These are phyloP conservation scores for Diorhabda elongata DNA, from an alignment of 1,140 invertebrate genomes.

Conservation along the genomic window DNA sequence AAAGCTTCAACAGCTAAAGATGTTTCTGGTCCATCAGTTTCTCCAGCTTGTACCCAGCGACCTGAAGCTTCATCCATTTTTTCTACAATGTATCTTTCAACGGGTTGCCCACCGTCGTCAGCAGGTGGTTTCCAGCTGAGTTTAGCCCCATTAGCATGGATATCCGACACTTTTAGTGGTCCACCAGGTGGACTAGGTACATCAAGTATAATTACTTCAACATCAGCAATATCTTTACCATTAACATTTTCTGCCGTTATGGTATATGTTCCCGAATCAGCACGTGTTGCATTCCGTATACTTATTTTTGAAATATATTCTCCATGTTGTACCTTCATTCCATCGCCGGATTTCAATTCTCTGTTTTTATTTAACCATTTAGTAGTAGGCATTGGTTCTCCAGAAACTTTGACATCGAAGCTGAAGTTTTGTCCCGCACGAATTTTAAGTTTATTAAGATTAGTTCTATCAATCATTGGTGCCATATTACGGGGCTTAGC, in stretches of 20 bases:
- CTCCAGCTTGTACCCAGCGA: constrained; percentile 87
- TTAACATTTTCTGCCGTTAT: constrained; percentile 90
- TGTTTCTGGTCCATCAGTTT: constrained; percentile 77
- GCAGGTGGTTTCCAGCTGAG: constrained; percentile 86
- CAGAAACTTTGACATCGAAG: constrained; percentile 79
- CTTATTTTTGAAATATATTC: constrained; percentile 90
- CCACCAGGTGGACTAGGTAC: constrained; percentile 87
- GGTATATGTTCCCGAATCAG: constrained; percentile 87
- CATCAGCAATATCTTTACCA: constrained; percentile 86
- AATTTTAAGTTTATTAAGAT: constrained; percentile 77
- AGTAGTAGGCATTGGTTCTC: constrained; percentile 85
- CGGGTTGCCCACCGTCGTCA: constrained; percentile 84
- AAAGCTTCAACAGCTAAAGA: constrained; percentile 71
- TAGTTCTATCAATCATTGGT: constrained; percentile 84
- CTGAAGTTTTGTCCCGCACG: constrained; percentile 85
- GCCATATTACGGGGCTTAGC: constrained; percentile 84
- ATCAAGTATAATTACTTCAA: constrained; percentile 89
- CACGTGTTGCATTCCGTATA: constrained; percentile 78
- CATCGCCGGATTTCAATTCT: constrained; percentile 68
- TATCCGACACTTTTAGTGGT: constrained; percentile 81
- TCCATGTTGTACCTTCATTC: constrained; percentile 70
- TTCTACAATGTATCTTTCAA: constrained; percentile 90
- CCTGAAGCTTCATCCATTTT: constrained; percentile 91
- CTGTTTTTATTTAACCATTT: constrained; percentile 77
- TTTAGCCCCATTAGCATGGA: constrained; percentile 80